Conservation (phyloP, 1,140 invertebrate genomes). For the Nephotettix cincticeps region DNA sequence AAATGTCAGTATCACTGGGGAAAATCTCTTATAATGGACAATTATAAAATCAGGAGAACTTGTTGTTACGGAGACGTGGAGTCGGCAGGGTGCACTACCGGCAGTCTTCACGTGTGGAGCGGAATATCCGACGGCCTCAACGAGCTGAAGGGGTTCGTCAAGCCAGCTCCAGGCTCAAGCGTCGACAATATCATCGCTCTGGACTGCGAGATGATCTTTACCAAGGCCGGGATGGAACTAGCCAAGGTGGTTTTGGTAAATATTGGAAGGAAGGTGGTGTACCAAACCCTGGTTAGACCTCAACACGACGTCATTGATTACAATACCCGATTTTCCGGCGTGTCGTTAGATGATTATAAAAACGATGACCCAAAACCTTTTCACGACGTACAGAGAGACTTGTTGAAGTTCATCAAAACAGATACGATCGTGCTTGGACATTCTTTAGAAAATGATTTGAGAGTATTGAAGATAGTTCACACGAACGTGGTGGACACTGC, state of each 20-base stretch:
- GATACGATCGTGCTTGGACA: constrained; percentile 83
- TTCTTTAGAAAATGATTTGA: constrained; percentile 88
- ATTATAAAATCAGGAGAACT: constrained; percentile 41
- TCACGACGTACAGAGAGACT: constrained; percentile 78
- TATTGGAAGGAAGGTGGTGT: constrained; percentile 67
- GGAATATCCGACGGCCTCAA: constrained; percentile 66
- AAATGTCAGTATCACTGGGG: constrained; percentile 82
- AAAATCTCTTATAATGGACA: constrained; percentile 49
- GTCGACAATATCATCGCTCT: constrained; percentile 68
- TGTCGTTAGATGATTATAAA: constrained; percentile 66
- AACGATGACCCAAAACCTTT: constrained; percentile 58
- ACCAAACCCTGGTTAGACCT: constrained; percentile 79
- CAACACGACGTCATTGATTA: constrained; percentile 75
- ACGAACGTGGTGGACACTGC: constrained; percentile 60
- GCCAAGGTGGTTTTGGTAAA: constrained; percentile 79
- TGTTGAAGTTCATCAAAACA: constrained; percentile 72
- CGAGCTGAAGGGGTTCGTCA: constrained; percentile 64
- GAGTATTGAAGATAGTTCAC: constrained; percentile 83
- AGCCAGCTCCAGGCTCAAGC: constrained; percentile 50
- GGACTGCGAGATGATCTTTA: constrained; percentile 95
- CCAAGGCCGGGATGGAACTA: constrained; percentile 75
- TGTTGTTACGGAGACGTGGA: constrained; percentile 51
- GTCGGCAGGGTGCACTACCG: constrained; percentile 59
- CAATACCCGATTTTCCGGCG: constrained; percentile 84
- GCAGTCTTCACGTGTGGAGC: constrained; percentile 71